Conservation (phyloP, 2,113 vertebrate species). For the Montifringilla adamsi region DNA sequence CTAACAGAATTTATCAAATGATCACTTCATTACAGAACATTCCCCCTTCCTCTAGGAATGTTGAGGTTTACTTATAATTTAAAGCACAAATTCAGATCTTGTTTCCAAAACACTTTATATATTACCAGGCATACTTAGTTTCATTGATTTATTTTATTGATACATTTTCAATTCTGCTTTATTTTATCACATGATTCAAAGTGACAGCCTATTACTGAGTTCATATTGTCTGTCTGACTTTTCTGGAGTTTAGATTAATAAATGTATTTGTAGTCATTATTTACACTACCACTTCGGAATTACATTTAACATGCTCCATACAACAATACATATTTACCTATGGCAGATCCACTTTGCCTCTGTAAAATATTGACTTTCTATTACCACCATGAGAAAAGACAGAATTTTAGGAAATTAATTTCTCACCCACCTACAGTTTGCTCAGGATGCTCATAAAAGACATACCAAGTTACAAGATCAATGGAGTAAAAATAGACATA, state of each 20-base stretch:
- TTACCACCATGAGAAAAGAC: not conserved
- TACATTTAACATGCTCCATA: not conserved
- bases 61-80: constrained; percentile 15
- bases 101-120: not conserved
- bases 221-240: not conserved
- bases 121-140: not conserved
- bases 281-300: not conserved
- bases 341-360: not conserved
- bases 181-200: not conserved
- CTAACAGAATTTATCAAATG: constrained; percentile 44
- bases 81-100: constrained; percentile 8
- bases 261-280: not conserved
- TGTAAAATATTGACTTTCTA: not conserved
- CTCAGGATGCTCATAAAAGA: not conserved
- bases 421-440: not conserved
- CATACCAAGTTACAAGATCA: not conserved
- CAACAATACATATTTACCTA: not conserved
- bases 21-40: constrained; percentile 37
- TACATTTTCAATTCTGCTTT: not conserved
- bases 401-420: not conserved
- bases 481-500: not conserved
- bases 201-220: not conserved
- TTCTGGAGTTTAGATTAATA: not conserved
- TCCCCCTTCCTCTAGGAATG: not conserved
- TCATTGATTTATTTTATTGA: not conserved